Evolutionary conservation across 1,140 invertebrate genomes (phyloP), one percentile per base, ranked within the genome.

Genomic region (Mycetomoellerius zeteki): DNA sequence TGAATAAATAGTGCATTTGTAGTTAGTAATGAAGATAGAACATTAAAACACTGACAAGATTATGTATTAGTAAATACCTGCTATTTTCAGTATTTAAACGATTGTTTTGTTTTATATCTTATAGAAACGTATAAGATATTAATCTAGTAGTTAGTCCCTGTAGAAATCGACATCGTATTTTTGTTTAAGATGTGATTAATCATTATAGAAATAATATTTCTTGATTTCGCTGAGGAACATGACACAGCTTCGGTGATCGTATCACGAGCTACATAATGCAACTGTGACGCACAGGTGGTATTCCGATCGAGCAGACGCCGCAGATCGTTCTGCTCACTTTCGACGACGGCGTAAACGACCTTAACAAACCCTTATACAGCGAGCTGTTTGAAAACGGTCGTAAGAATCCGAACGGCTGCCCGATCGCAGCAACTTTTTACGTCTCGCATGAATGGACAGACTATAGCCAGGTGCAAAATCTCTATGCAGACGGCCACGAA

Each of bases 381-480:
- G 98, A 98, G 94, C 95, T 99, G 21, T 99, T 99, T 94, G 98
- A 99, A 94, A 98, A 98, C 92, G 98, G 98, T 67, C 96, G 98
- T 90, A 97, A 97, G 75, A 99, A 99, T 95, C 98, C 98, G 10
- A 99, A 99, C 95, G 98, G 99, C 43, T 99, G 99, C 94, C 98
- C 99, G 1, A 99, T 99, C 89, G 96, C 97, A 30, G 99, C 98
- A 52, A 99, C 99, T 30, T 99, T 99, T 96, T 99, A 99, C 95
- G 98, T 99, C 24, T 99, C 98, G 67, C 99, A 99, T 94, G 98
- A 99, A 95, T 99, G 98, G 98, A 99, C 99, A 54, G 98, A 99
- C 96, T 99, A 99, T 96, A 98, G 98, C 94, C 98, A 99, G 96
- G 98, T 99, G 62, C 98, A 99, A 96, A 99, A 99, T 95, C 96